These are phyloP conservation scores for Sympetrum striolatum DNA, from an alignment of 2,888 invertebrate genomes.

Conservation along the genomic window DNA sequence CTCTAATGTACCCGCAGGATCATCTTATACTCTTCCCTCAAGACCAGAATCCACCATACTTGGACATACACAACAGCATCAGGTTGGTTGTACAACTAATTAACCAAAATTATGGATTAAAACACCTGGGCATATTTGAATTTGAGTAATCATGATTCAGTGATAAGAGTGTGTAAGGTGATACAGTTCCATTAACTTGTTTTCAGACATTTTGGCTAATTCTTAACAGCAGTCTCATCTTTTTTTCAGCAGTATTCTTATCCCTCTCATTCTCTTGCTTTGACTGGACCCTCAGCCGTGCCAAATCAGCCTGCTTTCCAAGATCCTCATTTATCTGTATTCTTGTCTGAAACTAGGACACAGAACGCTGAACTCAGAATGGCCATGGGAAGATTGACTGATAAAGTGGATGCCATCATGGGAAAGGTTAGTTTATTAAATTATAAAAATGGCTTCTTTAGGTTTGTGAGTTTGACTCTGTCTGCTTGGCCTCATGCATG, in stretches of 20 bases:
- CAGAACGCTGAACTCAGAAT: slow-evolving; percentile 73
- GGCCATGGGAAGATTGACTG: slow-evolving; percentile 68
- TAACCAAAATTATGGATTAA: neutral
- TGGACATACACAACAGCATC: slow-evolving; percentile 38
- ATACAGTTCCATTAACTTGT: neutral
- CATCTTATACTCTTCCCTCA: slow-evolving; percentile 33
- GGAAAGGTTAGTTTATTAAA: slow-evolving; percentile 60
- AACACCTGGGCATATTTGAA: no score
- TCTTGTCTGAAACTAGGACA: slow-evolving; percentile 68
- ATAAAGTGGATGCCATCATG: slow-evolving; percentile 69
- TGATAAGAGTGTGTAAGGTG: no score
- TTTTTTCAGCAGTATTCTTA: neutral
- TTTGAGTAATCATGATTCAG: no score
- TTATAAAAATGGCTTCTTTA: neutral
- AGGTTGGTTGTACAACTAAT: neutral
- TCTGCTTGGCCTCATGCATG: neutral
- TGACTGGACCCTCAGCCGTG: slow-evolving; percentile 36
- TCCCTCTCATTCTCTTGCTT: slow-evolving; percentile 10
- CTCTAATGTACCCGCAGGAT: slow-evolving; percentile 21
- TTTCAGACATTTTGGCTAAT: neutral
- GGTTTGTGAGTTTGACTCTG: no score
- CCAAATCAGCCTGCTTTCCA: slow-evolving; percentile 51
- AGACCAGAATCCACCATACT: slow-evolving; percentile 28
- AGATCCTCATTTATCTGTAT: slow-evolving; percentile 62
- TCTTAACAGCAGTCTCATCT: neutral